These are phyloP conservation scores for Quiscalus mexicanus DNA, from an alignment of 2,113 vertebrate species.

Conservation along the genomic window DNA sequence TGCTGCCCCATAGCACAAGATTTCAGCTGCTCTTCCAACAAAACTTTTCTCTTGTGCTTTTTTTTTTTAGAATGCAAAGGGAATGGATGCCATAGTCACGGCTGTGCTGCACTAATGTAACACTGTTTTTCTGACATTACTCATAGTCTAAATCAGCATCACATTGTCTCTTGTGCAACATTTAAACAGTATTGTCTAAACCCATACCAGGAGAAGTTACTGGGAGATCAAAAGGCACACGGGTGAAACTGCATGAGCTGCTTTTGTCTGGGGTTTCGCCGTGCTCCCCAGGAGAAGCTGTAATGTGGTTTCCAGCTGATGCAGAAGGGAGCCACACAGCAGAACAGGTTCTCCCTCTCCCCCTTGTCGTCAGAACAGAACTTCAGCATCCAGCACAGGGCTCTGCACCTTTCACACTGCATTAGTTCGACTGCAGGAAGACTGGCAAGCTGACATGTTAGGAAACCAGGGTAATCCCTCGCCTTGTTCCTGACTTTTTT, in stretches of 20 bases:
- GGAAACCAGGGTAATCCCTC: constrained; percentile 31
- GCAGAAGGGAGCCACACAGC: background rate
- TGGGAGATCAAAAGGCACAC: background rate
- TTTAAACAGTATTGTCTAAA: background rate
- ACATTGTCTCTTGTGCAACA: background rate
- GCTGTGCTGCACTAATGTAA: background rate
- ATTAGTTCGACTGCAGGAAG: fast-evolving
- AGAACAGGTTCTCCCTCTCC: background rate
- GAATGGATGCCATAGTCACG: fast-evolving
- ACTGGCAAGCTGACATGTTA: background rate
- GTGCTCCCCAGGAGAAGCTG: too few relatives aligned
- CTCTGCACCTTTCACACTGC: background rate
- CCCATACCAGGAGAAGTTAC: background rate
- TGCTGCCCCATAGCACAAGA: fast-evolving
- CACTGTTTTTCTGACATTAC: background rate
- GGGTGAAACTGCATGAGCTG: background rate
- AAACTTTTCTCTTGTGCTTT: background rate
- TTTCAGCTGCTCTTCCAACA: background rate
- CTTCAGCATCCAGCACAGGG: background rate
- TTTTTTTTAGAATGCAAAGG: background rate
- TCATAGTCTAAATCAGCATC: background rate
- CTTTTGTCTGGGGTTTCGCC: background rate
- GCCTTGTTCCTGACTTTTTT: background rate
- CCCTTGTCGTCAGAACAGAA: background rate
- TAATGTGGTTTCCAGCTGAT: background rate